Evolutionary conservation across 1,140 invertebrate genomes (phyloP).

Genomic region (Eupristina koningsbergeri): DNA sequence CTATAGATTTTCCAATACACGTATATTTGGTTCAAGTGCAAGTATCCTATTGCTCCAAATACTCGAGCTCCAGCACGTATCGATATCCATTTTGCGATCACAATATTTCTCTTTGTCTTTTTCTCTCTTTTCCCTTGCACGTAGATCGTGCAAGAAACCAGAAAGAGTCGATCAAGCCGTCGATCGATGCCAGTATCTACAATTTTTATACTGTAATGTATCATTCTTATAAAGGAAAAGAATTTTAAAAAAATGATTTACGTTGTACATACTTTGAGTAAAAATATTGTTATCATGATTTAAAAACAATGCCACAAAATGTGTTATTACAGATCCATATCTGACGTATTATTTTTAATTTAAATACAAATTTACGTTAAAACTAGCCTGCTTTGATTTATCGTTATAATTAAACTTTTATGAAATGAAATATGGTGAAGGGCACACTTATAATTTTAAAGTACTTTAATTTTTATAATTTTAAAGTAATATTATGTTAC

Average conservation of each 20-base stretch:
- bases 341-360: background rate
- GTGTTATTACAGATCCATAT: background rate
- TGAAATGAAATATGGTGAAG: background rate
- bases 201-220: background rate
- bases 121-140: too few species aligned
- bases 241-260: slow-evolving; percentile 27
- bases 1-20: background rate
- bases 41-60: slow-evolving; percentile 59
- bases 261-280: background rate
- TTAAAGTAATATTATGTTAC: too few species aligned
- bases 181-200: slow-evolving; percentile 8
- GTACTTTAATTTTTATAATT: too few species aligned
- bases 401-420: background rate
- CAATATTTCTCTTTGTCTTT: background rate
- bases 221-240: slow-evolving; percentile 1
- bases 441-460: background rate
- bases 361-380: background rate
- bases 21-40: slow-evolving; percentile 42
- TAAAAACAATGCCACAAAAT: slow-evolving; percentile 11
- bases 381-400: background rate
- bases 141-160: slow-evolving; percentile 10
- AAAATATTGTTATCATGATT: slow-evolving; percentile 19
- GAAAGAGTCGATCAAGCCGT: background rate
- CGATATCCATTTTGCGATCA: slow-evolving; percentile 50
- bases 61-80: slow-evolving; percentile 29